These are phyloP conservation scores for Nebria ingens DNA, from an alignment of 1,140 invertebrate species.

Conservation along the genomic window DNA sequence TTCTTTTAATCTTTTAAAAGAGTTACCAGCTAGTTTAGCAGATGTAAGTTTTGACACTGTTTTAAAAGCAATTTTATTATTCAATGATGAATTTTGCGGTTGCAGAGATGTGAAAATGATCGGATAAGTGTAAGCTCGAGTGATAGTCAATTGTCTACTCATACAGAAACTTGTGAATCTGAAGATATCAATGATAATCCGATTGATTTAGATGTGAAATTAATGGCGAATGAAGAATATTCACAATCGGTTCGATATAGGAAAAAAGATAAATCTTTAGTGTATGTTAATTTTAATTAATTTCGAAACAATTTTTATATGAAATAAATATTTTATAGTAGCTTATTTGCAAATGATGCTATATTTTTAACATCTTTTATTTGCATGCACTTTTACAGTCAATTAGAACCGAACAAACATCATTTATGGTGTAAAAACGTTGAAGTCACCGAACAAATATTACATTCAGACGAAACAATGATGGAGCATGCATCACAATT, in stretches of 20 bases:
- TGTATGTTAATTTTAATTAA: conserved; percentile 26
- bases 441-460: conserved; percentile 57
- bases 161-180: conserved; percentile 25
- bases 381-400: conserved; percentile 30
- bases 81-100: neutral
- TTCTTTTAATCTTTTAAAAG: conserved; percentile 79
- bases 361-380: conserved; percentile 12
- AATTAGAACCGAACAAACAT: conserved; percentile 48
- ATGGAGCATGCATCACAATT: conserved; percentile 48
- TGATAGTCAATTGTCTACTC: conserved; percentile 32
- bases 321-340: neutral
- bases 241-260: conserved; percentile 24
- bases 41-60: conserved; percentile 26
- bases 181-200: conserved; percentile 20
- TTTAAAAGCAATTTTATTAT: neutral
- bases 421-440: conserved; percentile 62
- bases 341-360: neutral
- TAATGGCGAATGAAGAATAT: conserved; percentile 22
- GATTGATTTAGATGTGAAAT: conserved; percentile 25
- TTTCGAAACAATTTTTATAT: neutral
- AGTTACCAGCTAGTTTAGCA: conserved; percentile 53
- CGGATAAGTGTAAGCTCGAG: conserved; percentile 32
- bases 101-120: conserved; percentile 19
- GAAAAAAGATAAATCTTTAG: conserved; percentile 29
- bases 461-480: conserved; percentile 35